A percentile compares a stretch with the other conserved stretches of the same genome.
These are phyloP conservation scores for Parotocinclus haroldoi DNA, from an alignment of 2,797 vertebrate genomes.

Conservation along the genomic window DNA sequence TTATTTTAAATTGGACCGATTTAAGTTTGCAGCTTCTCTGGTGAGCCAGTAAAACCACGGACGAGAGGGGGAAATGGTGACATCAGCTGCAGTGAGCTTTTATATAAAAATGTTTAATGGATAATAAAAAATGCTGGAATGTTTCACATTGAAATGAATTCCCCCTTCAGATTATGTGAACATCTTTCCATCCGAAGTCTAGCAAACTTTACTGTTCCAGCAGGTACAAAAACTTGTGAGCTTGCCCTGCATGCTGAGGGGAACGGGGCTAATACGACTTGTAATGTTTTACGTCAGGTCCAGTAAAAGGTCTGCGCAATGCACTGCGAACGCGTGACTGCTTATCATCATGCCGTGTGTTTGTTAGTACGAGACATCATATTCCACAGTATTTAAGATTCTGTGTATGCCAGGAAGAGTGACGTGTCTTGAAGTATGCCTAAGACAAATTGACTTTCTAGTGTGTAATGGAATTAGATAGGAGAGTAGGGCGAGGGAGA, in stretches of 20 bases:
- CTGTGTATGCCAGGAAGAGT: constrained; percentile 10
- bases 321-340: background rate
- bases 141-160: too few relatives aligned
- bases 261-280: background rate
- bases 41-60: too few relatives aligned
- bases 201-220: too few relatives aligned
- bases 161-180: too few relatives aligned
- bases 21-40: too few relatives aligned
- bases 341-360: background rate
- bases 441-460: constrained; percentile 16
- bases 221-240: too few relatives aligned
- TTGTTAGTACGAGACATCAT: constrained; percentile 9
- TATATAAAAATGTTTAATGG: too few relatives aligned
- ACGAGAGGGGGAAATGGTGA: too few relatives aligned
- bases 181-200: too few relatives aligned
- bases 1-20: too few relatives aligned
- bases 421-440: constrained; percentile 13
- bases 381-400: constrained; percentile 2
- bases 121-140: too few relatives aligned
- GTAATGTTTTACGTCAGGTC: constrained; percentile 4
- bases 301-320: constrained; percentile 7
- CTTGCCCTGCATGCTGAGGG: background rate
- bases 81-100: too few relatives aligned
- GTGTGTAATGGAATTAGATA: constrained; percentile 20
- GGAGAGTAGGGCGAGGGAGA: background rate